Base-by-base conservation (phyloP, 1,140 invertebrate genomes). In the Spodoptera frugiperda region DNA sequence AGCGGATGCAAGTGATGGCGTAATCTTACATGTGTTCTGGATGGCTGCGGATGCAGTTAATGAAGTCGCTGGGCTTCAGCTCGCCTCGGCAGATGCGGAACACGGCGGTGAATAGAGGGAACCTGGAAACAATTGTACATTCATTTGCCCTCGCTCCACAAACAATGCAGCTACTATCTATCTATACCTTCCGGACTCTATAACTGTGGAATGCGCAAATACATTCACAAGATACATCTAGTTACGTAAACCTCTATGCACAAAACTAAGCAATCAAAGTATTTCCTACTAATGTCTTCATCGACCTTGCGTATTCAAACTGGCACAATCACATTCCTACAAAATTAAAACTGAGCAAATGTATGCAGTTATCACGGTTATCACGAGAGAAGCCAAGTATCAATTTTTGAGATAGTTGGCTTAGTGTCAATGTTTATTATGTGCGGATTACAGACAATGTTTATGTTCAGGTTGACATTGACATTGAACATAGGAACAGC, bases 91-190 rank as follows among this genome's bases (percentile, higher is more conserved):
- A 99, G 90, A 99, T 99, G 88, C 96, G 96, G 94, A 99, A 98
- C 82, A 99, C 97, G 21, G 98, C 97, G 15, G 98, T 98, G 93
- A 99, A 99, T 21, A 99, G 93, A 10, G 99, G 99, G 91, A 99
- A 99, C 88, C 98, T 98, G 93, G 11, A 94, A 75, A 65, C 25
- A 63, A 53, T 65, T 30, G 33, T 9, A 2, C 17, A 44, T 44
- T 44, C 53, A 55, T 21, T 39, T 17, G 68, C 33, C 17, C 5
- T 72, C 46, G 25, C 39, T 17, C 53, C 6, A 68, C 9, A 53
- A 30, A 68, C 48, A 46, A 15, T n/a, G 14, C 33, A 39, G 33
- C 33, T 39, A 39, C 33, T 39, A 39, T 10, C 10, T 65, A 14
- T 19, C 57, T 61, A 15, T 39, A 39, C 2, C 33, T 39, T 39